Evolutionary conservation across 2,888 invertebrate species (phyloP), one percentile per base, ranked within the genome.

Genomic region (Melanostoma scalare): DNA sequence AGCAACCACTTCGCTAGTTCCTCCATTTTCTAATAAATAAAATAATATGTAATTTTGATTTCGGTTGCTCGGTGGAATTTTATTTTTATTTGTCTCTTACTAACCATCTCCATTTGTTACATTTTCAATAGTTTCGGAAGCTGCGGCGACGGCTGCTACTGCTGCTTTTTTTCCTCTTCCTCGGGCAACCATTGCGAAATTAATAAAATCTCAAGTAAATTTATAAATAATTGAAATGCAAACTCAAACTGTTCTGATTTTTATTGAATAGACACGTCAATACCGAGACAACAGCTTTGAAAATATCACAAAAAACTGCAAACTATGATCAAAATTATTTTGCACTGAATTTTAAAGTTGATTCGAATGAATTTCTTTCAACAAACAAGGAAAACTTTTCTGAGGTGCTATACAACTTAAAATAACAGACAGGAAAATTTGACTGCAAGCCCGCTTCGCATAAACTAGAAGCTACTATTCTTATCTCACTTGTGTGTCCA

Each of bases 111-210:
- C 82, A 78, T 82, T 82, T 8, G 63, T 20, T 58, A 77, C 44
- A 5, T 72, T 61, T 50, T 30, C 77, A 56, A 56, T 68, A 65
- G 78, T 63, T 31, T 77, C 82, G 2, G 82, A 44, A 46, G 68
- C 68, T 60, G 56, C 46, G n/a, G 72, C 71, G 44, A 65, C 56
- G 44, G 68, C 72, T 71, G 35, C 55, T 33, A 63, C 61, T 46
- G 71, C 52, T 60, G 78, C 73, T 78, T 82, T 82, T 56, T 69
- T 82, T 68, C 82, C 82, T 73, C 68, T 77, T 63, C 81, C 77
- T 20, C 78, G 61, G 9, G 82, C 72, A 3, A 78, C 82, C 82
- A 82, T 82, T 76, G 53, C 50, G 48, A 35, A 42, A 67, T 48
- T 35, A 33, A n/a, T 5, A 61, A 61, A 30, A 40, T 30, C 40